phyloP scores from a whole-genome alignment of 2,797 vertebrate species.

The Mallotus villosus region DNA sequence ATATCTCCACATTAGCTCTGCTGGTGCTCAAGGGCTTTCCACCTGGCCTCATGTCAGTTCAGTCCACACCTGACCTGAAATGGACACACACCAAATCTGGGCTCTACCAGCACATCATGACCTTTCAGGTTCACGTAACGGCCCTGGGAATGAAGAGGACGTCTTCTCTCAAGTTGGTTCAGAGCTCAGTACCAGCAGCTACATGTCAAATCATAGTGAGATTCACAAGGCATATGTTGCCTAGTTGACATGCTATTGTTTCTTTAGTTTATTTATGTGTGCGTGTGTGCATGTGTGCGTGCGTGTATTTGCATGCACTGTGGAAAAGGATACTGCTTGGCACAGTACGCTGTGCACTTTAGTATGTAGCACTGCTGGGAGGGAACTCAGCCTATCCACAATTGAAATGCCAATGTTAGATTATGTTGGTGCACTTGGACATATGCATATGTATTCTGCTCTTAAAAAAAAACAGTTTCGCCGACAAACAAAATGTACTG shows the following conservation, averaged over 20 bases:
- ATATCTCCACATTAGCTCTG: not conserved
- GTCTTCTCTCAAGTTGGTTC: not conserved
- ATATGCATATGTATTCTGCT: conserved; percentile 17
- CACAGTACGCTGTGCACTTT: conserved; percentile 55
- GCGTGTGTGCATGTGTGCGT: not conserved
- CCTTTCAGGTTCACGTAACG: too few species aligned
- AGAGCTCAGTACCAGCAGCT: not conserved
- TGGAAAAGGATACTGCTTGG: conserved; percentile 31
- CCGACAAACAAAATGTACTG: conserved; percentile 11
- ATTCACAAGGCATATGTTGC: too few species aligned
- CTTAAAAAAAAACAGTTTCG: conserved; percentile 5
- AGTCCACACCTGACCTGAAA: not conserved
- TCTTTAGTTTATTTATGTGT: not conserved
- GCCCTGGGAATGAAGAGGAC: too few species aligned
- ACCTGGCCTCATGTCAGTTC: not conserved
- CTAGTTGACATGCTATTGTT: too few species aligned
- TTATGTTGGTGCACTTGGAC: conserved; percentile 1
- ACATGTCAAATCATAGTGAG: too few species aligned
- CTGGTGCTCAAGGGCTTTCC: conserved; percentile 5
- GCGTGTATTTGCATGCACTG: conserved; percentile 12
- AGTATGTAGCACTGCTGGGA: conserved; percentile 32
- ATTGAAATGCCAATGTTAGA: not conserved
- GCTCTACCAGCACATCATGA: too few species aligned
- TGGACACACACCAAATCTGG: not conserved
- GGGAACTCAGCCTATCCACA: not conserved